Base-by-base conservation (phyloP, 1,140 invertebrate genomes). In the Anoplolepis gracilipes region DNA sequence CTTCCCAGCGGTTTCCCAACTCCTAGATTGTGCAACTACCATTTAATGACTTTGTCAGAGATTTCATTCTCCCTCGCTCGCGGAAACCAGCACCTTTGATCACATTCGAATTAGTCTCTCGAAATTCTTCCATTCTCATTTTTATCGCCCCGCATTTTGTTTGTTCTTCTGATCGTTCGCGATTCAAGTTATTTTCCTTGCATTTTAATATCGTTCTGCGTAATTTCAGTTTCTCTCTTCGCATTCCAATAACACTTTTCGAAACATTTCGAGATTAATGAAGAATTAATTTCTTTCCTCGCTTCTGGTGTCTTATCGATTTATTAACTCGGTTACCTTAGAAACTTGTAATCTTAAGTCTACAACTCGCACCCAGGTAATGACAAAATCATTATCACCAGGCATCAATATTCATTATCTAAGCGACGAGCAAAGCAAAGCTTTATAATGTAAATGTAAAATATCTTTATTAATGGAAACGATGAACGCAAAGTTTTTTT, bases 321-420 rank as follows among this genome's bases (percentile, higher is more conserved):
- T 89, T 89, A 89, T 87, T 90, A 90, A 88, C 85, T 75, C 75
- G 70, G 88, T 90, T 87, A 84, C 87, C 87, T 89, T 88, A 89
- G 87, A 75, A 86, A 90, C 85, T 57, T 49, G 53, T 42, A 3
- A 73, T 78, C 67, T 25, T 62, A 55, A 30, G 46, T 39, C 36
- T 55, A 67, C 30, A 19, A 22, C 28, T 77, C 46, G 28, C 46
- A 25, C 36, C 22, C 2, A 13, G 10, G 49, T 72, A 39, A 86
- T 49, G 55, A 81, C 73, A 85, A 49, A 13, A 16, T 49, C 22
- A 75, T 85, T 85, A 88, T 90, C 86, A 85, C 77, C 81, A 88
- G 86, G 85, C 61, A 70, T 77, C 75, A 8, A 22, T 57, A 57
- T 19, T 57, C 53, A 10, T 8, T n/a, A 19, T 22, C 8, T 55